These are phyloP conservation scores for Halocynthia roretzi DNA, from an alignment of 23 tunicate species.

Conservation along the genomic window DNA sequence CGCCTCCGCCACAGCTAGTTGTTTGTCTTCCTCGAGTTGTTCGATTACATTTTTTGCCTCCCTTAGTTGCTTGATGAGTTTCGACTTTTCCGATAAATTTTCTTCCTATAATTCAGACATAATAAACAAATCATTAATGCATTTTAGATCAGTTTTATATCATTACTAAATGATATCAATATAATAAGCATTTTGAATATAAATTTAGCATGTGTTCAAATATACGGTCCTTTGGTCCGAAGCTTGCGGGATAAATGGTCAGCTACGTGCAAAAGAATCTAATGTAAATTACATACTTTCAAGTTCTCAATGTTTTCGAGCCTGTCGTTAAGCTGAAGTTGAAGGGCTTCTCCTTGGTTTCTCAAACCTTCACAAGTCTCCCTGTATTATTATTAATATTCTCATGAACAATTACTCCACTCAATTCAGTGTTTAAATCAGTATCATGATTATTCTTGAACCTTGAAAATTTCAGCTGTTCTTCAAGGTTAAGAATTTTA, in stretches of 20 bases:
- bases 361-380: slow-evolving; percentile 22
- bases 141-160: no score
- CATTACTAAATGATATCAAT: no score
- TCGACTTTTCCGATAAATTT: slow-evolving; percentile 62
- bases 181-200: no score
- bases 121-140: no score
- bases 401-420: no score
- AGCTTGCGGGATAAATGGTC: no score
- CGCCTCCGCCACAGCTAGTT: slow-evolving; percentile 78
- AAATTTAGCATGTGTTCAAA: no score
- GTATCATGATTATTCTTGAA: no score
- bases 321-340: slow-evolving; percentile 44
- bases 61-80: slow-evolving; percentile 46
- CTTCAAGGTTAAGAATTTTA: slow-evolving; percentile 1
- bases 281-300: slow-evolving; percentile 17
- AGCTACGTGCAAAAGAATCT: no score
- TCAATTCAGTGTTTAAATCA: no score
- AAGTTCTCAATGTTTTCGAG: slow-evolving; percentile 50
- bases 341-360: slow-evolving; percentile 38
- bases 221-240: no score
- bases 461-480: slow-evolving; percentile 17
- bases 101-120: no score
- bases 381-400: neutral
- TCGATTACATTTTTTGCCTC: slow-evolving; percentile 70
- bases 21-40: slow-evolving; percentile 86